phyloP scores from a whole-genome alignment of 2,888 invertebrate genomes.

The Drymonia ruficornis region DNA sequence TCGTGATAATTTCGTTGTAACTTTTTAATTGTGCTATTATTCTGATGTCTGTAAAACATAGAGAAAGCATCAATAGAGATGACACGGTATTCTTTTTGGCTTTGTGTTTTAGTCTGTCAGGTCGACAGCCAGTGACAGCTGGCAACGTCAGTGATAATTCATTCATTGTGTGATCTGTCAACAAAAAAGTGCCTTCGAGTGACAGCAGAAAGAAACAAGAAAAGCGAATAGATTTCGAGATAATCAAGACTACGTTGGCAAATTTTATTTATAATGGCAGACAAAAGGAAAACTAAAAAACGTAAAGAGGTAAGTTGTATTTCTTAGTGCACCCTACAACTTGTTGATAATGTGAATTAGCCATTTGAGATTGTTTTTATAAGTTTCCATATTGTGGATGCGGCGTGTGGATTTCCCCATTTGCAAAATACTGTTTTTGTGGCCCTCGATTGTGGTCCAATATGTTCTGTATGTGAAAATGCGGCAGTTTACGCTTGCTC shows the following conservation, averaged over 20 bases:
- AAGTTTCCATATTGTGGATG: constrained; percentile 35
- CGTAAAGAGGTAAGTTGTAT: constrained; percentile 73
- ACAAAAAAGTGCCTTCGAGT: constrained; percentile 16
- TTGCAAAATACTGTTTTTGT: constrained; percentile 17
- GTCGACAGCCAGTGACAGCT: background rate
- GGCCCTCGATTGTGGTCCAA: background rate
- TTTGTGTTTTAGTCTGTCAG: background rate
- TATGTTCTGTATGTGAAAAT: too few species aligned
- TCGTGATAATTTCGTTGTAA: too few species aligned
- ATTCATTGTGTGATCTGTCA: constrained; percentile 24
- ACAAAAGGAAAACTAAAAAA: constrained; percentile 79
- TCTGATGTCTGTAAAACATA: too few species aligned
- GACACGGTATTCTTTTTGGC: too few species aligned
- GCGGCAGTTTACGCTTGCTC: constrained; percentile 15
- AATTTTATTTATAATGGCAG: constrained; percentile 73
- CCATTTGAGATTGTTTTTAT: constrained; percentile 20
- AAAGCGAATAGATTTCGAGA: constrained; percentile 38
- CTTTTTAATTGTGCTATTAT: too few species aligned
- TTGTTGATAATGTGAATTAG: constrained; percentile 1
- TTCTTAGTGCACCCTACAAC: background rate
- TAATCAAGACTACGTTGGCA: constrained; percentile 60
- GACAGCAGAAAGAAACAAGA: constrained; percentile 40
- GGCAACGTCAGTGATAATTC: too few species aligned
- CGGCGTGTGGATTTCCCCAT: constrained; percentile 37
- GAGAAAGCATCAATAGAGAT: too few species aligned